Evolutionary conservation across 2,888 invertebrate species (phyloP).

Genomic region (Leptogaster cylindrica): DNA sequence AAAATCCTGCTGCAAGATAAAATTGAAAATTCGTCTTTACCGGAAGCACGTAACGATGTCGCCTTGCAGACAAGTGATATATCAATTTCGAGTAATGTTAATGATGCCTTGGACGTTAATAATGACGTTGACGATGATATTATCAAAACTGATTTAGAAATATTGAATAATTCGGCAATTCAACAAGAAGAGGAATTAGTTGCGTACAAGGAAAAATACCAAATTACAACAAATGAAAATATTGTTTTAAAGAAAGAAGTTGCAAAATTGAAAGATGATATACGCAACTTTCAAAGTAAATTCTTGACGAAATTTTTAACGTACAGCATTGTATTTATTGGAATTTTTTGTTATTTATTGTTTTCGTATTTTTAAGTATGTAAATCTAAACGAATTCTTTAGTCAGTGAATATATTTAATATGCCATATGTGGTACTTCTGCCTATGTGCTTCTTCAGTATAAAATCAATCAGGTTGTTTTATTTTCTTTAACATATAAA

Average conservation of each 20-base stretch:
- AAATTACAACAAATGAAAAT: conserved; percentile 56
- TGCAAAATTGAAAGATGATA: conserved; percentile 52
- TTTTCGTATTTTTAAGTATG: conserved; percentile 50
- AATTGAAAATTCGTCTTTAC: neutral
- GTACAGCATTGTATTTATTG: conserved; percentile 54
- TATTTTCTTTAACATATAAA: no score
- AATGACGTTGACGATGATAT: conserved; percentile 39
- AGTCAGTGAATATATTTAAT: conserved; percentile 19
- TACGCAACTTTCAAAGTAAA: conserved; percentile 49
- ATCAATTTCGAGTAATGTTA: neutral
- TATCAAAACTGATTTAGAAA: conserved; percentile 51
- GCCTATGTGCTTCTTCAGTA: conserved; percentile 13
- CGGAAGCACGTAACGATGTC: neutral
- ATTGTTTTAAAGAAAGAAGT: conserved; percentile 57
- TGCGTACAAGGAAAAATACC: conserved; percentile 59
- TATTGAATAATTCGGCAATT: conserved; percentile 54
- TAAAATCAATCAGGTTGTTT: no score
- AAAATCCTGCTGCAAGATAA: conserved; percentile 49
- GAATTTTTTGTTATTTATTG: conserved; percentile 56
- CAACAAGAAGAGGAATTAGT: conserved; percentile 60
- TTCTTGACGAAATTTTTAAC: conserved; percentile 53
- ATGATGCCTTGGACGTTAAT: neutral
- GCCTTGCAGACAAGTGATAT: conserved; percentile 5
- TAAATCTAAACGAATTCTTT: conserved; percentile 10
- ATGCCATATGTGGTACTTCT: no score